A percentile compares a stretch with the other conserved stretches of the same genome.
phyloP scores from a whole-genome alignment of 1,140 invertebrate genomes.

The Plutomurus gul region DNA sequence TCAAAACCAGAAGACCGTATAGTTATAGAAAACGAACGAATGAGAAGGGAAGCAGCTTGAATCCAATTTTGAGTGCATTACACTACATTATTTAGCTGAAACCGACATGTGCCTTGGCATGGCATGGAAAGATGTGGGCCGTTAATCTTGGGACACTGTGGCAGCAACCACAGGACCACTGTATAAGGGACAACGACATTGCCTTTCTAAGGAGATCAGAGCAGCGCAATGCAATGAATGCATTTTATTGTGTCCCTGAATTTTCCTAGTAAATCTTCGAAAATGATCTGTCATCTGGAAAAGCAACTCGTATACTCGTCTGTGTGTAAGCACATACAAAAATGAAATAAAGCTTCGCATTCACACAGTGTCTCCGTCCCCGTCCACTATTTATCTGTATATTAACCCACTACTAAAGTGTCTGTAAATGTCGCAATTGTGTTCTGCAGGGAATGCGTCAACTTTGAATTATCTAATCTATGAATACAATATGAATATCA shows the following conservation, averaged over 20 bases:
- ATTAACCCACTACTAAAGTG: too few relatives aligned
- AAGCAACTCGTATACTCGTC: too few relatives aligned
- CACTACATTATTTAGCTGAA: slow-evolving; percentile 15
- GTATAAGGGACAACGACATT: slow-evolving; percentile 3
- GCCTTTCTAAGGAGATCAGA: slow-evolving; percentile 1
- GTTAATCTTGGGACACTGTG: slow-evolving; percentile 32
- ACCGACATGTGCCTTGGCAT: slow-evolving; percentile 4
- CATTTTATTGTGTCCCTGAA: background rate
- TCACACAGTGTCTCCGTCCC: too few relatives aligned
- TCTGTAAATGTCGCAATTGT: too few relatives aligned
- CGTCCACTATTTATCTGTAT: too few relatives aligned
- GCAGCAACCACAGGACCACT: slow-evolving; percentile 13
- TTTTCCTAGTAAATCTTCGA: background rate
- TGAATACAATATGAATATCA: too few relatives aligned
- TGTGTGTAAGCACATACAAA: too few relatives aligned
- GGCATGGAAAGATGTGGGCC: slow-evolving; percentile 12
- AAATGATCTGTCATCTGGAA: background rate
- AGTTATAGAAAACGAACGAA: slow-evolving; percentile 14
- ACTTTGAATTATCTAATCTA: too few relatives aligned
- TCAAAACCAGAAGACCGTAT: slow-evolving; percentile 12
- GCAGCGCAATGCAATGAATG: background rate
- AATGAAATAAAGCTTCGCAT: too few relatives aligned
- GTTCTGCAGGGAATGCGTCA: too few relatives aligned
- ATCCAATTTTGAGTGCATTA: slow-evolving; percentile 14
- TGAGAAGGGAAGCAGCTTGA: slow-evolving; percentile 38